Evolutionary conservation across 2,888 invertebrate genomes (phyloP).

Genomic region (Physocephala rufipes): DNA sequence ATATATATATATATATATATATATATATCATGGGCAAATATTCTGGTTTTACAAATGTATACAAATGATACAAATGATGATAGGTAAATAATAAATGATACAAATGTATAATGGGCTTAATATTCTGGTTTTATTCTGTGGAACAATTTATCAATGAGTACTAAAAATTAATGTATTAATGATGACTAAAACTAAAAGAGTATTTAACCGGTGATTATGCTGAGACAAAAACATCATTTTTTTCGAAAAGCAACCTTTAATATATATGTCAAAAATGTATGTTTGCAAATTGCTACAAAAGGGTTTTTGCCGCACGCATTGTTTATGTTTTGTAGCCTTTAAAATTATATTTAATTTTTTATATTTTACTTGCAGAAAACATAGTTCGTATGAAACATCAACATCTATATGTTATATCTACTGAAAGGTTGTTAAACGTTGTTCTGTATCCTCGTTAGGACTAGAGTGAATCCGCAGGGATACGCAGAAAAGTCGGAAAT

Average conservation of each 20-base stretch:
- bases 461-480: constrained; percentile 18
- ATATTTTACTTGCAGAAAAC: constrained; percentile 50
- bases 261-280: constrained; percentile 2
- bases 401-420: constrained; percentile 2
- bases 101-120: no score
- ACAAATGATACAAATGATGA: no score
- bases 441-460: constrained; percentile 3
- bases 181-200: no score
- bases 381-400: constrained; percentile 33
- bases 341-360: constrained; percentile 45
- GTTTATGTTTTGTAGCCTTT: constrained; percentile 35
- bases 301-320: constrained; percentile 2
- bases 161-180: no score
- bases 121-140: no score
- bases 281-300: background rate
- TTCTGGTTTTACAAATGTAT: no score
- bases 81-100: no score
- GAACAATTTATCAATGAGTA: no score
- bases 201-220: no score
- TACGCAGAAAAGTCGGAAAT: constrained; percentile 17
- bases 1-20: no score
- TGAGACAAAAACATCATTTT: no score
- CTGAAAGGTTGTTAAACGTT: constrained; percentile 14
- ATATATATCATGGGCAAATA: no score
- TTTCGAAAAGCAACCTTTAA: background rate